Base-by-base conservation (phyloP, 2,888 invertebrate genomes). In the Drosophila maculinotata region DNA sequence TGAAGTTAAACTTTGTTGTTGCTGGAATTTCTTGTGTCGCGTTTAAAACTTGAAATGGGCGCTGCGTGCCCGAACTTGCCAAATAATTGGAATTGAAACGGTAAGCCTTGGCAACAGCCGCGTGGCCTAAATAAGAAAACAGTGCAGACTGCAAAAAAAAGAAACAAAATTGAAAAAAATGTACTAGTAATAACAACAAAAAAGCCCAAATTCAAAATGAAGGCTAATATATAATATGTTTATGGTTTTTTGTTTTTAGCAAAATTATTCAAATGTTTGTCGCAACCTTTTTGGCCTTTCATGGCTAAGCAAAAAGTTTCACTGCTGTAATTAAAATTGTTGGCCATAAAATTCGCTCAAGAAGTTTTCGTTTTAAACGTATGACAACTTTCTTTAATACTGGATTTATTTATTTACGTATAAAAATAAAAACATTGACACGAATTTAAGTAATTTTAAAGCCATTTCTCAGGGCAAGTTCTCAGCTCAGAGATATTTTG, bases 111-210 rank as follows among this genome's bases (percentile, higher is more conserved):
- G 54, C 62, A 35, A 20, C 53, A 30, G 45, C 47, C 44, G 53
- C 82, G 74, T 85, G 83, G 77, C 87, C 83, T 87, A 83, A 87
- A 83, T 87, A 87, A 81, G 31, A 69, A 71, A 66, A 51, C 49
- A 41, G 66, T 57, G 45, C 67, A 66, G 64, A 52, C 51, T 58
- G 54, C 59, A 41, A 48, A n/a, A 66, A 68, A 33, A 28, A 31
- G 26, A 53, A 30, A 31, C 20, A 31, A 8, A 25, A 42, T 1
- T 36, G 48, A 15, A 39, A 42, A n/a, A n/a, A n/a, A n/a, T n/a
- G n/a, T n/a, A n/a, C n/a, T n/a, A n/a, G n/a, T n/a, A n/a, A n/a
- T 17, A 23, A 35, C 15, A 51, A 31, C 23, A 66, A 41, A 47
- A 49, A 60, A 20, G 4, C 14, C 57, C n/a, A 53, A 54, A 56